phyloP scores from a whole-genome alignment of 2,888 invertebrate species.

The Lasioglossum oenotherae region DNA sequence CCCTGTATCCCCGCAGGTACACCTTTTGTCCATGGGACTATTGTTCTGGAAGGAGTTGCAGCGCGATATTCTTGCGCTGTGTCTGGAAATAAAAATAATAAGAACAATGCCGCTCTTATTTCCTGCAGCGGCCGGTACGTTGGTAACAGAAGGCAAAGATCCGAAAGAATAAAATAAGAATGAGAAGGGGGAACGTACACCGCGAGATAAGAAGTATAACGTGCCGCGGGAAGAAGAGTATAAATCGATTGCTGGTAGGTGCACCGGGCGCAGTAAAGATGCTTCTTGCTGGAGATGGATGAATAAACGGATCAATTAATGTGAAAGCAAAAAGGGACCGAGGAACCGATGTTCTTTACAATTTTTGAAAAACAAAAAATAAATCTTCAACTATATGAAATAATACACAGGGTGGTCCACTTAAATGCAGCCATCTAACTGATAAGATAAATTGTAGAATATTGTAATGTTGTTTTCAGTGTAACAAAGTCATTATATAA shows the following conservation, averaged over 20 bases:
- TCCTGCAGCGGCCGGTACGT: neutral
- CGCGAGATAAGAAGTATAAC: neutral
- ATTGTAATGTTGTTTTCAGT: too few species aligned
- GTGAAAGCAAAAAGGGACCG: neutral
- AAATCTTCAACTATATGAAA: neutral
- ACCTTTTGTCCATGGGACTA: neutral
- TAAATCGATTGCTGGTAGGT: neutral
- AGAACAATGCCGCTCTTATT: neutral
- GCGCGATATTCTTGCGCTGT: neutral
- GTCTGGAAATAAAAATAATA: neutral
- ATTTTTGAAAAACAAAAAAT: neutral
- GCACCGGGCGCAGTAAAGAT: neutral
- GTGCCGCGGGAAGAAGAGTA: neutral
- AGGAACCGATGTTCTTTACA: neutral
- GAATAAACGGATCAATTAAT: neutral
- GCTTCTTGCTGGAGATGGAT: neutral
- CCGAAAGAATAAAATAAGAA: slow-evolving; percentile 6
- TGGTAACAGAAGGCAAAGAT: neutral
- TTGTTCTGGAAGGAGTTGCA: neutral
- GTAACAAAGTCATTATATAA: too few species aligned
- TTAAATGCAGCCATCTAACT: too few species aligned
- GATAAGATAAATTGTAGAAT: too few species aligned
- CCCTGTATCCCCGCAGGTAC: neutral
- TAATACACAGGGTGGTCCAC: too few species aligned
- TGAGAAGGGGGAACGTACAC: neutral